A percentile compares a stretch with the other conserved stretches of the same genome.
Conservation (phyloP, 2,797 vertebrate species). For the Channa striata region DNA sequence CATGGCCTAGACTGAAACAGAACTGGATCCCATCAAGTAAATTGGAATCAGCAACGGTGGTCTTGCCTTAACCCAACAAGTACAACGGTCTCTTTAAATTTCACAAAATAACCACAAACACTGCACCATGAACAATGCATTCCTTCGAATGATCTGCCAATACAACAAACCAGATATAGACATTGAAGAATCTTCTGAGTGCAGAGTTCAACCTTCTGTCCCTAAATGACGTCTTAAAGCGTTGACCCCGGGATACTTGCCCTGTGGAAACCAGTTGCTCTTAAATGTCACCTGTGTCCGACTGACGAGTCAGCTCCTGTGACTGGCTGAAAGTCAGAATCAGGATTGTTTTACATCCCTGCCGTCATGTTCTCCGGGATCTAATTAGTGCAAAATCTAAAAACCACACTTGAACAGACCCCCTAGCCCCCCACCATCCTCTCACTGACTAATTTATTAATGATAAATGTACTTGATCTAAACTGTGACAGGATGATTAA, state of each 20-base stretch:
- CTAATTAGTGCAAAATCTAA: constrained; percentile 61
- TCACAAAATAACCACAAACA: constrained; percentile 35
- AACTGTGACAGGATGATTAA: constrained; percentile 77
- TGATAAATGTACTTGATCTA: constrained; percentile 76
- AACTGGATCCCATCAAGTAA: constrained; percentile 38
- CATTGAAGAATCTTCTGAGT: constrained; percentile 22
- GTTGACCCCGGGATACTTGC: constrained; percentile 3
- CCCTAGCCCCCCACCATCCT: background rate
- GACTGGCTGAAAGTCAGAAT: constrained; percentile 20
- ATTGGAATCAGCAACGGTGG: constrained; percentile 35
- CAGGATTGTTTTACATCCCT: constrained; percentile 21
- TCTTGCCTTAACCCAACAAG: constrained; percentile 38
- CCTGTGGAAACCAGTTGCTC: constrained; percentile 36
- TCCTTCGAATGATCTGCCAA: constrained; percentile 38
- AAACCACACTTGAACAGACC: constrained; percentile 53
- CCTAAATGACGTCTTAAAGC: constrained; percentile 1
- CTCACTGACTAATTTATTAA: constrained; percentile 69
- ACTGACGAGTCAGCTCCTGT: constrained; percentile 14
- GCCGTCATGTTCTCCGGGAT: constrained; percentile 47
- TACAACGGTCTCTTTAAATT: constrained; percentile 46
- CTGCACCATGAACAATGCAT: constrained; percentile 25
- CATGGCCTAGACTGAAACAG: constrained; percentile 6
- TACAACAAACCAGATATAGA: constrained; percentile 11
- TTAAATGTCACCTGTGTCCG: constrained; percentile 45
- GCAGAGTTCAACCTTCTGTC: constrained; percentile 5